Base-by-base conservation (phyloP, 2,113 vertebrate species). In the Callorhinus ursinus region DNA sequence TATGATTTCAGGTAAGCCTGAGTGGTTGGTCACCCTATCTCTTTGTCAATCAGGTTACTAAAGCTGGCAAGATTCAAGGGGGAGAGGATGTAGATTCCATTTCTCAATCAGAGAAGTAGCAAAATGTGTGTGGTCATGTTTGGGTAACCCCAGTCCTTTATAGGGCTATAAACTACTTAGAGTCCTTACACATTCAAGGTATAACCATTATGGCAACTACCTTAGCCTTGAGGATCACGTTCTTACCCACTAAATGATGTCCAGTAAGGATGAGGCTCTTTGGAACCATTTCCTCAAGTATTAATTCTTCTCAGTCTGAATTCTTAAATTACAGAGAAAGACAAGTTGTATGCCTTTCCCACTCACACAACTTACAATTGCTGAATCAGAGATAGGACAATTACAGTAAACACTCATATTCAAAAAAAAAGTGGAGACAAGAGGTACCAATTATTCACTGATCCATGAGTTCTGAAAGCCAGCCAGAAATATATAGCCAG, bases 1-100 rank as follows among this genome's bases (percentile, higher is more conserved):
- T 33, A 22, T 28, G 16, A 87, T 77, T 13, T 24, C 11, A 59
- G 13, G 9, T 74, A 59, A 86, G 46, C 16, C 7, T 53, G 26
- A 14, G 39, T 59, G 16, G 1, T 19, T 36, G 4, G 4, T 46
- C 16, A 46, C 4, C 0, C 1, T 57, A 28, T n/a, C 9, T 69
- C 21, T 36, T 80, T 84, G 65, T 31, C 46, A 51, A 63, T 12
- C 42, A 55, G 16, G 5, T 1, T 76, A 39, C 19, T 61, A 26
- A 69, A 3, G 9, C 26, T 61, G 21, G 16, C 33, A 33, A 15
- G 28, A 26, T 61, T 76, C 61, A 88, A n/a, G 4, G 7, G 5
- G 9, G 1, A 59, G 22, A 77, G 26, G 18, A 55, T 65, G 11
- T 42, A n/a, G 10, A 53, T 42, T 61, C 33, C 19, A 46, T 4